phyloP scores from a whole-genome alignment of 64 coral and sea anemone species.

The Hydrozoanthus tunicans region DNA sequence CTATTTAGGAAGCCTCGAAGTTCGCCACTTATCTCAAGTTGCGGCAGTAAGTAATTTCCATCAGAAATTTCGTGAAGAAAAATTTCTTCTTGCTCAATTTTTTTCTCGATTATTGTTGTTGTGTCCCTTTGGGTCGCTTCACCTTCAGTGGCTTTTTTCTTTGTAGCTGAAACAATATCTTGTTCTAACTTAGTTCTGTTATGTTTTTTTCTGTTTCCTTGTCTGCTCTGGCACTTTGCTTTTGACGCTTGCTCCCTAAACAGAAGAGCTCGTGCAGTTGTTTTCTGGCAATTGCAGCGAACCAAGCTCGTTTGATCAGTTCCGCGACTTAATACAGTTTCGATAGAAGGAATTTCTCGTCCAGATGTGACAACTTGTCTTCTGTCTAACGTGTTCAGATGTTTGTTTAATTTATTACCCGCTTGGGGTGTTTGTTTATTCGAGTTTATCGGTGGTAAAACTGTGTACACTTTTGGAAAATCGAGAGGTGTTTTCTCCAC shows the following conservation, averaged over 20 bases:
- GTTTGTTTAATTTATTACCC: background rate
- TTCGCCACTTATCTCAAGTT: constrained; percentile 57
- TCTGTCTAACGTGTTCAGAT: background rate
- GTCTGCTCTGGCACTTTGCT: background rate
- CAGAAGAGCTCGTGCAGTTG: background rate
- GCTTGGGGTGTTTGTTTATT: background rate
- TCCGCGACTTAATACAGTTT: background rate
- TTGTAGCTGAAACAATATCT: background rate
- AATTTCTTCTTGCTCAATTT: constrained; percentile 28
- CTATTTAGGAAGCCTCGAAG: constrained; percentile 51
- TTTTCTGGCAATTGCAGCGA: background rate
- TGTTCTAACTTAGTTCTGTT: background rate
- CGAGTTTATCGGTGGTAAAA: constrained; percentile 68
- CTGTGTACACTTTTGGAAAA: constrained; percentile 67
- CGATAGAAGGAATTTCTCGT: background rate
- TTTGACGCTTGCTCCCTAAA: background rate
- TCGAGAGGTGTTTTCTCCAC: constrained; percentile 26
- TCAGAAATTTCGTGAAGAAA: constrained; percentile 33
- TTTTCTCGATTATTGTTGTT: background rate
- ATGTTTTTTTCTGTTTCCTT: background rate
- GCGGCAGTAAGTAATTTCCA: constrained; percentile 10
- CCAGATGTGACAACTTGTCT: background rate
- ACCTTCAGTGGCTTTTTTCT: background rate
- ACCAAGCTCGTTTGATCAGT: background rate
- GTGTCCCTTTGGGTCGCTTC: background rate